Evolutionary conservation across 30 jellyfish, hydroid and myxozoan genomes (phyloP), one percentile per base, ranked within the genome.

Genomic region (Nemopilema nomurai): DNA sequence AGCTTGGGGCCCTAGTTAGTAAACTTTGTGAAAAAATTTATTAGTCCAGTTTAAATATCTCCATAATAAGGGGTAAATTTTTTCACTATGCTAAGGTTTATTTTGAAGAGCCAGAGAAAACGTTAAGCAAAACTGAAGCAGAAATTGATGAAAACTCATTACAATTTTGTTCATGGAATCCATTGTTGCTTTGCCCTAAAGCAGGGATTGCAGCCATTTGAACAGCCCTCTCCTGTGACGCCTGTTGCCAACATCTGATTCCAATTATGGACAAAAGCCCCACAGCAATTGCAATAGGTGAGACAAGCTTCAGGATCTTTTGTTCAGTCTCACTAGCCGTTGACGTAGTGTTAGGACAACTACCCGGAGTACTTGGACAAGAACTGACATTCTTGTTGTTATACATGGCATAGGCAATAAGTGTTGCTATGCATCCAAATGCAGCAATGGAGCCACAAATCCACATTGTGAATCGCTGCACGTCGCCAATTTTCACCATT

Each of bases 391-490:
- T 1, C 49, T 62, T 31, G 31, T 62, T 51, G 28, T 77, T 75
- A 62, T 77, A 77, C 49, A 77, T 32, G 23, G 65, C 30, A 31
- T 57, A 77, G 18, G 75, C 87, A 77, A 77, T 62, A 13, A 77
- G 22, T 16, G 87, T 77, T 27, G 87, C 68, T 22, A 77, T 77
- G 71, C 76, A 77, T 18, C 87, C 87, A 77, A 77, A 77, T 21
- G 65, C 75, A 20, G 76, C 66, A 51, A 77, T 28, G 68, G 87
- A 77, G 20, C 87, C 87, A 30, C 68, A 77, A 0, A 77, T 1
- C 87, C 87, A 77, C 22, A 62, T 62, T n/a, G 65, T 62, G 13
- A 77, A 77, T 30, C 51, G 68, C n/a, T 62, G 77, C 0, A 77
- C 29, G 7, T 77, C 87, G n/a, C 49, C 78, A 20, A 62, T 19